A percentile compares a stretch with the other conserved stretches of the same genome.
These are phyloP conservation scores for Cherax destructor DNA, from an alignment of 1,140 invertebrate species.

Conservation along the genomic window DNA sequence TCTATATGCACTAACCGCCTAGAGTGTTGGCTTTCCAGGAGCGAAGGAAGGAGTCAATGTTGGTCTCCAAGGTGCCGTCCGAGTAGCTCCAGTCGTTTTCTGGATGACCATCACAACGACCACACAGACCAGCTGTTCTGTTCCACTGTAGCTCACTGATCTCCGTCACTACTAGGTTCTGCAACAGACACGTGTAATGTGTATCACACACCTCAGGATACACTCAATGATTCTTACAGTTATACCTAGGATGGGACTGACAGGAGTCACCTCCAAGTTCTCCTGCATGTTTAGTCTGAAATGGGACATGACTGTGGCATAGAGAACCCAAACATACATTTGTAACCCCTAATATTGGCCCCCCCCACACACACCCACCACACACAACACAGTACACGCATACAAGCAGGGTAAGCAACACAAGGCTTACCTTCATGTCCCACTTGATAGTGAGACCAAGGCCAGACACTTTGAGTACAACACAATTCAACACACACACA, in stretches of 20 bases:
- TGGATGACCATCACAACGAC: constrained; percentile 82
- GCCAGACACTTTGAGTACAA: constrained; percentile 82
- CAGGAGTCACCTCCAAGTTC: too few relatives aligned
- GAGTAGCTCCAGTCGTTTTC: constrained; percentile 83
- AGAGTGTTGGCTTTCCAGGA: constrained; percentile 82
- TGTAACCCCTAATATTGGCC: too few relatives aligned
- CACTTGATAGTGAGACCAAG: constrained; percentile 84
- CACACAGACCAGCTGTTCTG: constrained; percentile 87
- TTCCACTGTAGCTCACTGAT: constrained; percentile 84
- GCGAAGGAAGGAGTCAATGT: constrained; percentile 79
- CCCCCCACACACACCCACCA: too few relatives aligned
- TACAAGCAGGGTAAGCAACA: too few relatives aligned
- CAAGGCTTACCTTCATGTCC: constrained; percentile 76
- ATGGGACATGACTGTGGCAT: too few relatives aligned
- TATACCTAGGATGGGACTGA: too few relatives aligned
- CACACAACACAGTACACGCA: too few relatives aligned
- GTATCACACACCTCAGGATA: too few relatives aligned
- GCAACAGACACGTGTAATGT: neutral
- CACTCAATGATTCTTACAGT: too few relatives aligned
- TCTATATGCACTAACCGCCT: constrained; percentile 77
- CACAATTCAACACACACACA: too few relatives aligned
- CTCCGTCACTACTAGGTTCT: constrained; percentile 81
- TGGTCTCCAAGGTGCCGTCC: constrained; percentile 76
- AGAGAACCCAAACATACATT: too few relatives aligned
- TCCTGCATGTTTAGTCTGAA: too few relatives aligned